Evolutionary conservation across 1,140 invertebrate species (phyloP), one percentile per base, ranked within the genome.

Genomic region (Neotoxoptera formosana): DNA sequence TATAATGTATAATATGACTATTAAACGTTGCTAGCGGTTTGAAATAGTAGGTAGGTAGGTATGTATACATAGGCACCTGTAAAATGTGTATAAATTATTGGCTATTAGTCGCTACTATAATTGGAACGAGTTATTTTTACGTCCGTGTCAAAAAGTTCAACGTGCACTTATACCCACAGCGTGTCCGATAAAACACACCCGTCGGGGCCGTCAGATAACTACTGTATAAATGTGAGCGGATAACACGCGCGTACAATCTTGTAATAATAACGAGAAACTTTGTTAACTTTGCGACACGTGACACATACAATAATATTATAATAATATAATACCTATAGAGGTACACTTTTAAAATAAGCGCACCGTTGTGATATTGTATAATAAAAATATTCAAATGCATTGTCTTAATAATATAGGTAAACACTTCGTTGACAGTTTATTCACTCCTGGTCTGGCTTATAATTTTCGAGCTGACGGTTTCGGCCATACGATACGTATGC

Each of bases 111-210:
- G 21, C 41, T 84, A 45, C 83, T 84, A 84, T n/a, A 76, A 84
- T 41, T 84, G 83, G 34, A 84, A 84, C 36, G 34, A 25, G 36
- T 84, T 84, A 84, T 84, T 84, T 84, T 84, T 84, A 84, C 83
- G 23, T 3, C 25, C 41, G 41, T 45, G 83, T 84, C 36, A 83
- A 84, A 83, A 84, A 84, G 83, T 84, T 84, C 83, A 84, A 84
- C 83, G 36, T 23, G 36, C 41, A 76, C 14, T 76, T 76, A n/a
- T n/a, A 25, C 9, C 9, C 41, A 30, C 23, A 45, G 41, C 36
- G 83, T 45, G 83, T 25, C 83, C 83, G 83, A 84, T 84, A 84
- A 84, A 84, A 84, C 36, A 45, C 41, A 25, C 41, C 23, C 21
- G 41, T 14, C 36, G 41, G 41, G 41, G 23, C 83, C 83, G 36